Evolutionary conservation across 1,140 invertebrate species (phyloP), one percentile per base, ranked within the genome.

Genomic region (Rhagoletis pomonella): DNA sequence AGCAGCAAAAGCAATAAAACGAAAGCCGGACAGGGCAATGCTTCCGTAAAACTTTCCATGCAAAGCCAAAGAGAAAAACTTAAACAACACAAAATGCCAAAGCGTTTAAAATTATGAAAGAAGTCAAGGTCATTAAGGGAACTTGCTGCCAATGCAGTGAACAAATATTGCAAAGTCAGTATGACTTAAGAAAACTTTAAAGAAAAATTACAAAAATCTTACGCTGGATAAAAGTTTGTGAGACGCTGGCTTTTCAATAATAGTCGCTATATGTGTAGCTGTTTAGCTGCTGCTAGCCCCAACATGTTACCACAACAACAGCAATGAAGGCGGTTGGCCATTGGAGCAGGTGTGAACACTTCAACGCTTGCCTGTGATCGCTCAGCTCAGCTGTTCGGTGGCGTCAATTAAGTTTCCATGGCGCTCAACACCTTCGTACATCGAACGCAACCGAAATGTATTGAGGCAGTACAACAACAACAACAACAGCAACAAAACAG

Each of bases 381-480:
- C 50, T 81, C 73, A 81, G 73, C 73, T 81, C n/a, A n/a, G n/a
- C n/a, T n/a, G 73, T 55, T 81, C n/a, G 42, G 1, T 5, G 5
- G n/a, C n/a, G 10, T 17, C n/a, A 67, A 67, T 39, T 67, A 19
- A 67, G 29, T 3, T 55, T 0, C 9, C 50, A 3, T 55, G 50
- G 17, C 73, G 47, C 73, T 81, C 73, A 81, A 81, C 73, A 81
- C n/a, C n/a, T 50, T 81, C 47, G n/a, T 42, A 55, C 73, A 9
- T 55, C 73, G 9, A 81, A 81, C 50, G 12, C 50, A 55, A 81
- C 73, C 47, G n/a, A 81, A 77, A 81, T 55, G 14, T 7, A 19
- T 29, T 58, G 73, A 19, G n/a, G 1, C 9, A 29, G 17, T 2
- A 10, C 44, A 81, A 55, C 73, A 50, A 81, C 39, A 81, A 19